Evolutionary conservation across 2,113 vertebrate genomes (phyloP).

Genomic region (Poicephalus meyeri): DNA sequence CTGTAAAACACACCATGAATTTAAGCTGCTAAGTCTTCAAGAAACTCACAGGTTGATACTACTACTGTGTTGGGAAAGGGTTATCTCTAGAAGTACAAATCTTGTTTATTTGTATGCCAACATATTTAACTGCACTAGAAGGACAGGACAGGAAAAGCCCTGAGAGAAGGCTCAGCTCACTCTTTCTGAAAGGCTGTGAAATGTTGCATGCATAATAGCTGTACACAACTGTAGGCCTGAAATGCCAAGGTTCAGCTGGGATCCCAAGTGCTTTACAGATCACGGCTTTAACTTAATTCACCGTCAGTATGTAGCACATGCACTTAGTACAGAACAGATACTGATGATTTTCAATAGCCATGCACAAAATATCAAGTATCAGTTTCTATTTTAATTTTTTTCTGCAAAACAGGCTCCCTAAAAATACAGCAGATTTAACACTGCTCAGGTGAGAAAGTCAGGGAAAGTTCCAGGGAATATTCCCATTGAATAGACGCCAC

Average conservation of each 20-base stretch:
- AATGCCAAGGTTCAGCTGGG: not conserved
- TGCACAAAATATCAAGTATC: not conserved
- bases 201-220: not conserved
- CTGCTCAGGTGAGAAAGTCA: not conserved
- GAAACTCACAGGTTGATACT: not conserved
- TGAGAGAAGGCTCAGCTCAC: not conserved
- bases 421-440: not conserved
- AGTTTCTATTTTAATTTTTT: not conserved
- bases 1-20: not conserved
- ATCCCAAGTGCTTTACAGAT: not conserved
- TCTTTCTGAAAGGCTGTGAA: not conserved
- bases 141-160: not conserved
- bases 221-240: not conserved
- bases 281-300: not conserved
- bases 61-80: not conserved
- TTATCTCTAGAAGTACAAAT: not conserved
- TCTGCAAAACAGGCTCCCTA: not conserved
- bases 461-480: not conserved
- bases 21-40: not conserved
- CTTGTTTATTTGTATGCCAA: not conserved
- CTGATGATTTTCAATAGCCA: not conserved
- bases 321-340: not conserved
- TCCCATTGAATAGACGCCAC: not conserved
- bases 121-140: not conserved
- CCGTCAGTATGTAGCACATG: not conserved